Evolutionary conservation across 2,888 invertebrate species (phyloP).

Genomic region (Epistrophella euchroma): DNA sequence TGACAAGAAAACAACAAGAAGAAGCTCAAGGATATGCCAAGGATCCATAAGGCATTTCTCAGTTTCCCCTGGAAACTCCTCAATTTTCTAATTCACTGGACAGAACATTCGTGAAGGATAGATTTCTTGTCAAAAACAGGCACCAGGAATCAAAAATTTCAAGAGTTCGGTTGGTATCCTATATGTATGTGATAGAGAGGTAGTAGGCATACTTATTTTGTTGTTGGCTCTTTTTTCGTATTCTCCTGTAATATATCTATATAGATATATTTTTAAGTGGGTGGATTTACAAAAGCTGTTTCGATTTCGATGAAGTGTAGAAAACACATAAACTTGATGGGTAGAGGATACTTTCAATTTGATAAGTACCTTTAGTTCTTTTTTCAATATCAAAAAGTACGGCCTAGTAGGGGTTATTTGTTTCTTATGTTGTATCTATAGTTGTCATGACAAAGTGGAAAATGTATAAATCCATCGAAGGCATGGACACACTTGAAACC

Average conservation of each 20-base stretch:
- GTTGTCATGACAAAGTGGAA: conserved; percentile 62
- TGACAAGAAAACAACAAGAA: conserved; percentile 45
- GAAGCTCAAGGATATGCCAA: conserved; percentile 56
- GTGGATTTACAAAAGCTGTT: conserved; percentile 38
- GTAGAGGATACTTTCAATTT: conserved; percentile 66
- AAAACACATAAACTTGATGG: conserved; percentile 58
- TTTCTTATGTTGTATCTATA: conserved; percentile 37
- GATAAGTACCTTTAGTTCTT: conserved; percentile 59
- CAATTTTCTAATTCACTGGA: conserved; percentile 74
- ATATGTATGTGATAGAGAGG: conserved; percentile 7
- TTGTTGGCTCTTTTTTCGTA: conserved; percentile 32
- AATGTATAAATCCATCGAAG: conserved; percentile 45
- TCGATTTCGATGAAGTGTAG: conserved; percentile 57
- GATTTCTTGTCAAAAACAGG: conserved; percentile 74
- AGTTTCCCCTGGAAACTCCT: conserved; percentile 69
- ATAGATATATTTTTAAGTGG: conserved; percentile 12
- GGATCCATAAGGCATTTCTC: conserved; percentile 57
- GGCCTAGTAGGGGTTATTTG: conserved; percentile 37
- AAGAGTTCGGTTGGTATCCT: conserved; percentile 31
- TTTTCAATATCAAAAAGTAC: conserved; percentile 30
- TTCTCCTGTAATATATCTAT: conserved; percentile 9
- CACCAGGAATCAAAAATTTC: conserved; percentile 70
- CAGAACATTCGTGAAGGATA: conserved; percentile 66
- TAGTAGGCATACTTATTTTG: conserved; percentile 27
- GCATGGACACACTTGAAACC: conserved; percentile 36